phyloP scores from a whole-genome alignment of 2,888 invertebrate species.

The Platyscelio sp. region DNA sequence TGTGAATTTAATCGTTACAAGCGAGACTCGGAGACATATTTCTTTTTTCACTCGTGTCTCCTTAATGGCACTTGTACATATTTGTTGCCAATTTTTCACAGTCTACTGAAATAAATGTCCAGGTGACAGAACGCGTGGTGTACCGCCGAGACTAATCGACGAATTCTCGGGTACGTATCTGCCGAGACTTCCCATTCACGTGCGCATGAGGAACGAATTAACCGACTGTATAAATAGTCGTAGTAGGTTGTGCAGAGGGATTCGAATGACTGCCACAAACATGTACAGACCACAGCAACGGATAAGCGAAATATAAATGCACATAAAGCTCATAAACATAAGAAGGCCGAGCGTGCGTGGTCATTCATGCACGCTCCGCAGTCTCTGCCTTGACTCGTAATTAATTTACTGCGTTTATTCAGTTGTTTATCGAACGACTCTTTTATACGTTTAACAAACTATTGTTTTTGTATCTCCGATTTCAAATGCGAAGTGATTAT shows the following conservation, averaged over 20 bases:
- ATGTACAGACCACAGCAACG: constrained; percentile 32
- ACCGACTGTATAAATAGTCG: constrained; percentile 77
- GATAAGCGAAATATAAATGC: constrained; percentile 51
- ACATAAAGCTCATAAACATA: constrained; percentile 44
- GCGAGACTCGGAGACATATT: too few species aligned
- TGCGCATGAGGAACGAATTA: constrained; percentile 74
- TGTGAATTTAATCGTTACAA: too few species aligned
- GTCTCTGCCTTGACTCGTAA: constrained; percentile 23
- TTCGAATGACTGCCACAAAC: constrained; percentile 54
- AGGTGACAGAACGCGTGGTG: constrained; percentile 42
- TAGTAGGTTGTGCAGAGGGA: constrained; percentile 47
- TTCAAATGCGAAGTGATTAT: too few species aligned
- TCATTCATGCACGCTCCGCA: constrained; percentile 46
- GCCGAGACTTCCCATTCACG: constrained; percentile 63
- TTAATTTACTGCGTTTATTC: constrained; percentile 33
- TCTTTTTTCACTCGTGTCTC: too few species aligned
- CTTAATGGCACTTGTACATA: constrained; percentile 13
- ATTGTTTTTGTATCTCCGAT: too few species aligned
- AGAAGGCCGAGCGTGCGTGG: constrained; percentile 26
- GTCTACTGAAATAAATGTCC: constrained; percentile 51
- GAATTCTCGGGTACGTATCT: constrained; percentile 48
- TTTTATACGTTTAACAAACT: too few species aligned
- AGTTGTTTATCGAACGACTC: too few species aligned
- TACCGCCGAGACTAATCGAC: constrained; percentile 40
- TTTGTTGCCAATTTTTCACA: constrained; percentile 38